Conservation (phyloP, 2,113 vertebrate genomes). For the Oenanthe melanoleuca region DNA sequence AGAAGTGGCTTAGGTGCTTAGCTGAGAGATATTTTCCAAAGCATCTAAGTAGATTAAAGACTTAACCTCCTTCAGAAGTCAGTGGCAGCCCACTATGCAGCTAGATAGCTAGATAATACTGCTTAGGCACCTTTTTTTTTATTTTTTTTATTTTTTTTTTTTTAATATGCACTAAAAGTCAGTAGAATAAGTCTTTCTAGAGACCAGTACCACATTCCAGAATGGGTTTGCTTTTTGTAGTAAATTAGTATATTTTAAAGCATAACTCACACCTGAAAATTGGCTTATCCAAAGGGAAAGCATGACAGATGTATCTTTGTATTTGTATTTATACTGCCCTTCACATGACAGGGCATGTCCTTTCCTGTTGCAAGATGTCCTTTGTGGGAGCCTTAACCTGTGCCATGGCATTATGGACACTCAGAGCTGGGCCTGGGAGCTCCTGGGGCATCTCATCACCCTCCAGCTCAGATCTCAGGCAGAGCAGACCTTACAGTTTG, state of each 20-base stretch:
- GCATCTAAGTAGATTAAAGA: slow-evolving; percentile 44
- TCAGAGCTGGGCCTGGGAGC: neutral
- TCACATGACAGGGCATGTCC: accelerated
- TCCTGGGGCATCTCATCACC: accelerated
- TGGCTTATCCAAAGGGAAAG: neutral
- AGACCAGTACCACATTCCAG: neutral
- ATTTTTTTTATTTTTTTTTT: neutral
- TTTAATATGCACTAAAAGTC: neutral
- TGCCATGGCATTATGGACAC: neutral
- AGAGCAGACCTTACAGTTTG: neutral
- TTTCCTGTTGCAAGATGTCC: accelerated
- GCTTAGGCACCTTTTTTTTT: neutral
- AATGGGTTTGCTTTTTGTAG: neutral
- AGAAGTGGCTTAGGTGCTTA: slow-evolving; percentile 35
- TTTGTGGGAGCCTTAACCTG: neutral
- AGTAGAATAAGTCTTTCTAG: neutral
- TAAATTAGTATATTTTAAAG: neutral
- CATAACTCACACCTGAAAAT: neutral
- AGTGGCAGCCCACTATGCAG: neutral
- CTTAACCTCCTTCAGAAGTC: slow-evolving; percentile 26
- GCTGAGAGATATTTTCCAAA: slow-evolving; percentile 23
- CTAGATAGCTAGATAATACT: neutral
- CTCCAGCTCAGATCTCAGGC: neutral
- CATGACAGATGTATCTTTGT: neutral
- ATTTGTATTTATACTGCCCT: neutral